These are phyloP conservation scores for Rhea pennata DNA, from an alignment of 2,113 vertebrate genomes.

Conservation along the genomic window DNA sequence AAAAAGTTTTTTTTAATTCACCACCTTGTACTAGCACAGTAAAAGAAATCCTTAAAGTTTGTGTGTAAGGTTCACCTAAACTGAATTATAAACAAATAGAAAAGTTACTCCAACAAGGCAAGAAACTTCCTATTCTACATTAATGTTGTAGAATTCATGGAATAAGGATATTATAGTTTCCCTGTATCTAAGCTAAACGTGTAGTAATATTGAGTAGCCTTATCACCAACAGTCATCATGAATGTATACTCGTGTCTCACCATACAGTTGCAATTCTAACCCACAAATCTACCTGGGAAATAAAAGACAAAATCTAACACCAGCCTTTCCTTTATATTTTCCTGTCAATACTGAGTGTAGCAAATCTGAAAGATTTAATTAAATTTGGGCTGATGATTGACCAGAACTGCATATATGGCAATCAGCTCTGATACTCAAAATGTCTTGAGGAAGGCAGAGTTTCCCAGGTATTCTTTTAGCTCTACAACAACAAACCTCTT, in stretches of 20 bases:
- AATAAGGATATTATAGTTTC: not conserved
- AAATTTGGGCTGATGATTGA: not conserved
- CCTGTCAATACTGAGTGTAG: not conserved
- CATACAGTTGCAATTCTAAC: not conserved
- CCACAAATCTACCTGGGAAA: not conserved
- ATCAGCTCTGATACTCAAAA: not conserved
- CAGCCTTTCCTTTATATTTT: not conserved
- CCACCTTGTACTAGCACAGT: fast-evolving
- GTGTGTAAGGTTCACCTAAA: not conserved
- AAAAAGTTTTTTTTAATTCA: not conserved
- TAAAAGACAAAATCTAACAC: not conserved
- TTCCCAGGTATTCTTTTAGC: not conserved
- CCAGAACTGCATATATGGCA: not conserved
- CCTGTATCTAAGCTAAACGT: not conserved
- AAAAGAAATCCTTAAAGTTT: not conserved
- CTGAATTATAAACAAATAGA: not conserved
- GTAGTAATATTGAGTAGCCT: not conserved
- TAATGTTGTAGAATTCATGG: not conserved
- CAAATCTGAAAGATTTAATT: not conserved
- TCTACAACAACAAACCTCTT: not conserved
- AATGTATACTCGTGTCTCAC: not conserved
- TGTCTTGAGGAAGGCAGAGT: not conserved
- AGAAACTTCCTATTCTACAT: not conserved
- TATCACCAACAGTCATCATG: fast-evolving
- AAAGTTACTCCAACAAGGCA: not conserved